These are phyloP conservation scores for Loxodonta africana DNA, from an alignment of 2,113 vertebrate species.

Conservation along the genomic window DNA sequence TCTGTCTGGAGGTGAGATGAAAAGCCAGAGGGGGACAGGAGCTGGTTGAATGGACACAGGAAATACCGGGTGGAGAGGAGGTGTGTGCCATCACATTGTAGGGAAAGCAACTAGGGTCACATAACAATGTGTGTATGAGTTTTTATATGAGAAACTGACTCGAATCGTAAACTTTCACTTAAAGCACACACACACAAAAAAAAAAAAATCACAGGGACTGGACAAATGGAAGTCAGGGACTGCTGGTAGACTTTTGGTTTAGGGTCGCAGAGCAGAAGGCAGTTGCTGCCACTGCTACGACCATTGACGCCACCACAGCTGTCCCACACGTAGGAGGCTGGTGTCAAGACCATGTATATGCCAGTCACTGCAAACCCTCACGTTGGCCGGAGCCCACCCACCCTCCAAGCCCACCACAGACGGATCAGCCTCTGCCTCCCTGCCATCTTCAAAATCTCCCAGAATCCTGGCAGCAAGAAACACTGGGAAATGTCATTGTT, in stretches of 20 bases:
- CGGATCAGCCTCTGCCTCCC: background rate
- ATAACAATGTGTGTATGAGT: too few species aligned
- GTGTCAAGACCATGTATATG: background rate
- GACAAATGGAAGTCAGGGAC: background rate
- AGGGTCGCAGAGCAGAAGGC: background rate
- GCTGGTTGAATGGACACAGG: too few species aligned
- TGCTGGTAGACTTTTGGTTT: background rate
- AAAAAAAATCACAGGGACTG: background rate
- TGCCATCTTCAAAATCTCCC: background rate
- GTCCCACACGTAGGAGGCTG: background rate
- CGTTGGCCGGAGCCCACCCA: rapidly evolving
- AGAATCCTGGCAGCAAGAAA: background rate
- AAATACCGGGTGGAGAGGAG: too few species aligned
- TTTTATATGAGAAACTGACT: too few species aligned
- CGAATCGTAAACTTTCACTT: too few species aligned
- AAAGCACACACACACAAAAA: too few species aligned
- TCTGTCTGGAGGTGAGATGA: too few species aligned
- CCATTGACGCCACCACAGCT: rapidly evolving
- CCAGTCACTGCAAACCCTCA: background rate
- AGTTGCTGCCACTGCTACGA: background rate
- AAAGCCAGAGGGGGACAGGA: too few species aligned
- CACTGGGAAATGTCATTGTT: background rate
- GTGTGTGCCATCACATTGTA: too few species aligned
- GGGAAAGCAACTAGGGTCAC: too few species aligned
- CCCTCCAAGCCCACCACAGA: rapidly evolving